These are phyloP conservation scores for Lapara coniferarum DNA, from an alignment of 2,888 invertebrate genomes.

Conservation along the genomic window DNA sequence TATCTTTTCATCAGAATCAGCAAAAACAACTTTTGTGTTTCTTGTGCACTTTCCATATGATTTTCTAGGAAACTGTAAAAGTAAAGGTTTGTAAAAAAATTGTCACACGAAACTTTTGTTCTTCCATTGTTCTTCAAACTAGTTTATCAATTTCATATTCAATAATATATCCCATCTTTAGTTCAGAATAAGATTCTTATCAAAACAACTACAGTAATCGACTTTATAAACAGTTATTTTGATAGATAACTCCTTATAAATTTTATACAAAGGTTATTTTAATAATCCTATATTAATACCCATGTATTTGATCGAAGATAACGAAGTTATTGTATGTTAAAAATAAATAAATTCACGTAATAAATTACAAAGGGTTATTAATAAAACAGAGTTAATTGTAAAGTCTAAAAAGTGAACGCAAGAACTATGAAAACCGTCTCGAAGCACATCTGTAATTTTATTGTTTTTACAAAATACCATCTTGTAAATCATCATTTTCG, in stretches of 20 bases:
- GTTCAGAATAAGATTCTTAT: constrained; percentile 9
- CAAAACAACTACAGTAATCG: constrained; percentile 5
- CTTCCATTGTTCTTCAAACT: neutral
- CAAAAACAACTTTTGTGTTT: constrained; percentile 51
- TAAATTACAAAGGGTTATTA: neutral
- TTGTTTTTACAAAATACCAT: constrained; percentile 35
- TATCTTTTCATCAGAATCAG: constrained; percentile 45
- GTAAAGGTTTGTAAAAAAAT: constrained; percentile 27
- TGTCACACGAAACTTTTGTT: neutral
- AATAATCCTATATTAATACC: constrained; percentile 16
- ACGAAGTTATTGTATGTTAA: neutral
- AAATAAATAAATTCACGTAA: constrained; percentile 19
- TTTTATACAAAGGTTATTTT: constrained; percentile 1
- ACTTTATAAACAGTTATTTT: neutral
- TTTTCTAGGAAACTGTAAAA: constrained; percentile 32
- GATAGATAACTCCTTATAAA: neutral
- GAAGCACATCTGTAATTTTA: constrained; percentile 20
- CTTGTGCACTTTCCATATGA: constrained; percentile 40
- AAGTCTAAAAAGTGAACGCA: constrained; percentile 1
- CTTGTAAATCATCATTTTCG: constrained; percentile 24
- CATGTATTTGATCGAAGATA: constrained; percentile 6
- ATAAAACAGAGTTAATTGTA: constrained; percentile 20
- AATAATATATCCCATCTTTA: neutral
- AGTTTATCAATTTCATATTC: constrained; percentile 3
- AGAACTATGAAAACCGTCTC: constrained; percentile 9